These are phyloP conservation scores for Drosophila varians DNA, from an alignment of 1,140 invertebrate species.

Conservation along the genomic window DNA sequence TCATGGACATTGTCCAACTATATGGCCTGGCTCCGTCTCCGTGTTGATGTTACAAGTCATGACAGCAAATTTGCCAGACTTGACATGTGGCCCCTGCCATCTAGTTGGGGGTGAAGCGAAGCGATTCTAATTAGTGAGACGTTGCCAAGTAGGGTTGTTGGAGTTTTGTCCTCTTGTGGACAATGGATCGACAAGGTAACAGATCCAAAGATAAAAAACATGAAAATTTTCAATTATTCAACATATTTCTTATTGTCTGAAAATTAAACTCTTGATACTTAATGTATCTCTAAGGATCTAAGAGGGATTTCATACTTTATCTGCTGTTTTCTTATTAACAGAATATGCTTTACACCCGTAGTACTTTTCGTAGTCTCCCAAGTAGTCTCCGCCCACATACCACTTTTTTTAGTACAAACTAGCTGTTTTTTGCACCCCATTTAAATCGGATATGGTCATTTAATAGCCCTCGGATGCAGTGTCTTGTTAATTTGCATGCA, in stretches of 20 bases:
- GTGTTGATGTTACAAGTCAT: slow-evolving; percentile 30
- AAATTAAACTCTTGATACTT: too few relatives aligned
- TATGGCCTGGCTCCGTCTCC: slow-evolving; percentile 22
- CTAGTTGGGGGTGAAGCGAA: slow-evolving; percentile 3
- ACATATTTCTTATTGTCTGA: neutral
- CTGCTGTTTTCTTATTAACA: too few relatives aligned
- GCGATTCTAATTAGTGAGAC: slow-evolving; percentile 36
- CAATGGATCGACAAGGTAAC: neutral
- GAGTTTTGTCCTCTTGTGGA: too few relatives aligned
- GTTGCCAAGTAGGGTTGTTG: slow-evolving; percentile 3
- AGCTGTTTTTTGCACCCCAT: neutral
- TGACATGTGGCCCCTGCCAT: slow-evolving; percentile 43
- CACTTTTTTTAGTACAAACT: neutral
- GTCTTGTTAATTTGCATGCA: slow-evolving; percentile 14
- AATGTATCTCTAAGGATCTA: too few relatives aligned
- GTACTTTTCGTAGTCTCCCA: too few relatives aligned
- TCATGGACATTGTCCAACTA: slow-evolving; percentile 8
- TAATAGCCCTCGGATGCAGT: neutral
- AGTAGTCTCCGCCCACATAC: neutral
- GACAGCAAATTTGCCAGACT: slow-evolving; percentile 50
- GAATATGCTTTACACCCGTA: too few relatives aligned
- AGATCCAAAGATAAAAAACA: neutral
- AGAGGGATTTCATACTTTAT: too few relatives aligned
- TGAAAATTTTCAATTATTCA: too few relatives aligned
- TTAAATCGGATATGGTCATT: neutral